Base-by-base conservation (phyloP, 2,797 vertebrate genomes). In the Orientallactaga sibirica region DNA sequence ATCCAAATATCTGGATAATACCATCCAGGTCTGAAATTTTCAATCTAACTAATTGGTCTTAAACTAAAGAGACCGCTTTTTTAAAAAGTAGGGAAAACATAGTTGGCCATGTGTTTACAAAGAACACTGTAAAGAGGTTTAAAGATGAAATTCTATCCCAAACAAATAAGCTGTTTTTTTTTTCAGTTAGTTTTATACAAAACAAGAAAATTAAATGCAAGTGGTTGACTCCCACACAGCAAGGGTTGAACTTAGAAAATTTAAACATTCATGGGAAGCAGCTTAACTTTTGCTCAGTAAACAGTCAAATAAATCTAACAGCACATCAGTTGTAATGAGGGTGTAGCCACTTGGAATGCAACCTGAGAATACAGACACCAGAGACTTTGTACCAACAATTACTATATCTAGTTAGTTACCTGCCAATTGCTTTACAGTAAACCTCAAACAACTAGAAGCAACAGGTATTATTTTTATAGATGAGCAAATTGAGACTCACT, bases 171-270 rank as follows among this genome's bases (percentile, higher is more conserved):
- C n/a, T 61, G 20, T 18, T 22, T 14, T 14, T 52, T 15, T 62
- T 73, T 90, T 64, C 14, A 62, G 55, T 79, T 85, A 29, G 55
- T 77, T 94, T 93, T 52, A 61, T 66, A 88, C 29, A 78, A 91
- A 96, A 75, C 24, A 78, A 87, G 80, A 74, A 92, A 90, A 90
- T 85, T 78, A 88, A 77, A 85, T 67, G 27, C 48, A 85, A 92
- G 52, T 78, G 86, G 43, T 78, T 78, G 78, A 7, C n/a, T 83
- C 37, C 48, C 62, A 81, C 27, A 74, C 48, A 84, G n/a, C 5
- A 25, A 77, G 9, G 27, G 9, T 87, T 87, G 84, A 33, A 84
- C 24, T 90, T 88, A 67, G 68, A 73, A 85, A 81, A 48, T 62
- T 20, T 75, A 90, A 74, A 78, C 5, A 15, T 19, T 93, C 7